Base-by-base conservation (phyloP, 1,140 invertebrate genomes). In the Bradysia coprophila region DNA sequence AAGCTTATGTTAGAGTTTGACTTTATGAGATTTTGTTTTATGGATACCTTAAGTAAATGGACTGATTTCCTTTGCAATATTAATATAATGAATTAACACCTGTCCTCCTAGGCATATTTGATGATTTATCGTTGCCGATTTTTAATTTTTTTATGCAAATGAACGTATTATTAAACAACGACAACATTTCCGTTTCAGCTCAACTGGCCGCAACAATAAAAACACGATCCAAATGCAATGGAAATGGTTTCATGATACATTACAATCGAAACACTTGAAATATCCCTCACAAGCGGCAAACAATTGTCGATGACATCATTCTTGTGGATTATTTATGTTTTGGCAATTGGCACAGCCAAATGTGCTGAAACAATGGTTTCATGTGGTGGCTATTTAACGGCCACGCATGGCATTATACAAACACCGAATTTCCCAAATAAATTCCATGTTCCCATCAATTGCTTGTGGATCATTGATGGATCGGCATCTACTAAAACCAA, bases 391-490 rank as follows among this genome's bases (percentile, higher is more conserved):
- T 61, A 66, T 5, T 57, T 80, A 13, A 73, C 69, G 4, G 67
- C 63, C 0, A 63, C 67, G 1, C 65, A 68, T 19, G 82, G 83
- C 2, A 59, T 80, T 33, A 75, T 93, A 21, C 69, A 77, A 23
- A 90, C 84, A 2, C 85, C 86, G 0, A 76, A 79, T 51, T 92
- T 91, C 50, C 89, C 88, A 0, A 62, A 71, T 21, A 65, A 72
- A 2, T 90, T 88, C 56, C 57, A 68, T 6, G 77, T 85, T 15
- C 88, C 88, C 4, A 78, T 90, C 38, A 73, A 73, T 43, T 89
- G 86, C 55, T 71, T 76, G 42, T 93, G 87, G 87, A 66, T 91
- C 10, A 87, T 93, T 51, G 76, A 88, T 49, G 77, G 82, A 5
- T 72, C 73, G 23, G 72, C 77, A 2, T 49, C 63, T 15, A 39